These are phyloP conservation scores for Pseudolaguvia tuberculata DNA, from an alignment of 2,113 vertebrate genomes.

Conservation along the genomic window DNA sequence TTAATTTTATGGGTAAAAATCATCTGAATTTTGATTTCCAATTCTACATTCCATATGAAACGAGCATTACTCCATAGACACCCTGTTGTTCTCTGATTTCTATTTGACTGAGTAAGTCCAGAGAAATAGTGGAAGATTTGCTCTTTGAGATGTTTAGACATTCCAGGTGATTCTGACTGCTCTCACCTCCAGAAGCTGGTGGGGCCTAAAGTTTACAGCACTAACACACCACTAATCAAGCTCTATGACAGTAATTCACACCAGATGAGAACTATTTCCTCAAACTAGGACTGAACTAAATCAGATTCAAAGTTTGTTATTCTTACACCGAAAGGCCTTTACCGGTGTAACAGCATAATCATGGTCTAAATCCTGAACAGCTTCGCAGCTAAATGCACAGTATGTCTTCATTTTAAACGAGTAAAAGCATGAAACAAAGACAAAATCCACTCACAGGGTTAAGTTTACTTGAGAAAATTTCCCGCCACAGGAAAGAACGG, in stretches of 20 bases:
- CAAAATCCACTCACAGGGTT: constrained; percentile 51
- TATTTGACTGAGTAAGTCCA: constrained; percentile 11
- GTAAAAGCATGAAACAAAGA: constrained; percentile 32
- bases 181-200: constrained; percentile 30
- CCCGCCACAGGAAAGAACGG: constrained; percentile 45
- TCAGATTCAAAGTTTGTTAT: constrained; percentile 58
- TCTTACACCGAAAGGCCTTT: constrained; percentile 25
- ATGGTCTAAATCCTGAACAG: constrained; percentile 34
- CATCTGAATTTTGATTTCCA: background rate
- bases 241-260: constrained; percentile 55
- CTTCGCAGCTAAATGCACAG: constrained; percentile 41
- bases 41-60: background rate
- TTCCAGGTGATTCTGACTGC: constrained; percentile 43
- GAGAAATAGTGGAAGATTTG: constrained; percentile 28
- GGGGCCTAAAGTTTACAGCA: constrained; percentile 49
- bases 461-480: constrained; percentile 44
- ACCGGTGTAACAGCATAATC: constrained; percentile 31
- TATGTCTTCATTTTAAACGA: constrained; percentile 45
- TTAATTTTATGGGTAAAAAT: background rate
- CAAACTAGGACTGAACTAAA: constrained; percentile 46
- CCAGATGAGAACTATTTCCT: constrained; percentile 65
- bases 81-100: background rate
- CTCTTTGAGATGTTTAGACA: constrained; percentile 32
- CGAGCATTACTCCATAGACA: background rate
- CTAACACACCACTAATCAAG: constrained; percentile 57